Evolutionary conservation across 2,113 vertebrate genomes (phyloP).

Genomic region (Cervus canadensis): DNA sequence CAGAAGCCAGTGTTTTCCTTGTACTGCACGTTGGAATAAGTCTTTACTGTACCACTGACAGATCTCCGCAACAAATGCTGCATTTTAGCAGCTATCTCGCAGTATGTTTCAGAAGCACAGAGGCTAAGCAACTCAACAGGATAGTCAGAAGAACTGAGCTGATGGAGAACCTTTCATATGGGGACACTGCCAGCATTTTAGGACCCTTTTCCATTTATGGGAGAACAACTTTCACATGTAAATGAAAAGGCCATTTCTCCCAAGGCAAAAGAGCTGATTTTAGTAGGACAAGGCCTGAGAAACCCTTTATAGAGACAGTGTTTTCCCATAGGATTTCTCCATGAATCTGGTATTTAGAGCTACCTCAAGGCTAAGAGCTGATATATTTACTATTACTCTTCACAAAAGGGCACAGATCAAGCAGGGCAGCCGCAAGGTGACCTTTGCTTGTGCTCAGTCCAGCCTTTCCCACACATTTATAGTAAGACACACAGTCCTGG

Average conservation of each 20-base stretch:
- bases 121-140: not conserved
- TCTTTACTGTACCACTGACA: not conserved
- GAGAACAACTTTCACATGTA: not conserved
- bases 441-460: conserved; percentile 26
- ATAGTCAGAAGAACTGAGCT: conserved; percentile 11
- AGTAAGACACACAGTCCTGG: not conserved
- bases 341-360: conserved; percentile 19
- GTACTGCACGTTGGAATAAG: not conserved
- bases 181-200: conserved; percentile 20
- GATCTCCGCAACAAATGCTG: not conserved
- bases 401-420: conserved; percentile 1
- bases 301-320: not conserved
- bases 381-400: conserved; percentile 29
- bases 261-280: conserved; percentile 34
- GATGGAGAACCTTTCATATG: conserved; percentile 16
- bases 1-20: not conserved
- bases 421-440: not conserved
- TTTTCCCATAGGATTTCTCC: conserved; percentile 24
- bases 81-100: conserved; percentile 28
- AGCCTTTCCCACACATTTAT: not conserved
- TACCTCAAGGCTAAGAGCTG: not conserved
- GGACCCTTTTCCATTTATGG: conserved; percentile 9
- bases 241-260: conserved; percentile 39
- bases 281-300: conserved; percentile 4
- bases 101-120: not conserved